phyloP scores from a whole-genome alignment of 2,797 vertebrate genomes.

The Sebastes melanostomus region DNA sequence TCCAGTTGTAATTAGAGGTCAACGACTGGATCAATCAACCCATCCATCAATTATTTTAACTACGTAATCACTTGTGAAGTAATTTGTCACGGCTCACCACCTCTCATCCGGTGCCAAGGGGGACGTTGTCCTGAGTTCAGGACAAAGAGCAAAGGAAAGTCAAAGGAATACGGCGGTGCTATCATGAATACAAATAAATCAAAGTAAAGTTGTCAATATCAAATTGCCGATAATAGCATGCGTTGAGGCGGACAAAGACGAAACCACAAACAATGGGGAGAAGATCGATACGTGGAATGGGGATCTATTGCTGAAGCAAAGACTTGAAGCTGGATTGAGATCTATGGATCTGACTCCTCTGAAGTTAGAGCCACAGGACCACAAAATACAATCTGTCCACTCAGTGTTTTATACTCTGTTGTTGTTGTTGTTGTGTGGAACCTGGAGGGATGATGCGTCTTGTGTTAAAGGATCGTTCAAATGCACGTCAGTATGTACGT shows the following conservation, averaged over 20 bases:
- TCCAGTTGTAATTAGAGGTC: constrained; percentile 34
- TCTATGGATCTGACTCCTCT: constrained; percentile 23
- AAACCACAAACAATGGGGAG: constrained; percentile 16
- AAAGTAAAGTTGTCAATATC: constrained; percentile 25
- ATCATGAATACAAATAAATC: constrained; percentile 16
- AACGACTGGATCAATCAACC: constrained; percentile 34
- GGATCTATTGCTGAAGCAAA: constrained; percentile 21
- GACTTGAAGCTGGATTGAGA: constrained; percentile 12
- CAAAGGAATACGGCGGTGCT: background rate
- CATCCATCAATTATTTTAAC: constrained; percentile 38
- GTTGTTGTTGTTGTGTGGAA: background rate
- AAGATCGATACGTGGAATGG: constrained; percentile 19
- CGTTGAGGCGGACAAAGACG: constrained; percentile 7
- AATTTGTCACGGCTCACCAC: constrained; percentile 40
- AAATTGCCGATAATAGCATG: constrained; percentile 3
- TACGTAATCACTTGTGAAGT: constrained; percentile 36
- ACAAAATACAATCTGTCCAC: background rate
- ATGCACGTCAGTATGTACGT: background rate
- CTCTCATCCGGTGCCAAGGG: background rate
- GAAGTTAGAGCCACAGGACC: background rate
- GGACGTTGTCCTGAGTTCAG: background rate
- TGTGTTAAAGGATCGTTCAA: background rate
- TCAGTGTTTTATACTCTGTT: background rate
- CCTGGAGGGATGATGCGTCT: background rate
- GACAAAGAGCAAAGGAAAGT: constrained; percentile 13